phyloP scores from a whole-genome alignment of 2,797 vertebrate species.

The Urophycis tenuis region DNA sequence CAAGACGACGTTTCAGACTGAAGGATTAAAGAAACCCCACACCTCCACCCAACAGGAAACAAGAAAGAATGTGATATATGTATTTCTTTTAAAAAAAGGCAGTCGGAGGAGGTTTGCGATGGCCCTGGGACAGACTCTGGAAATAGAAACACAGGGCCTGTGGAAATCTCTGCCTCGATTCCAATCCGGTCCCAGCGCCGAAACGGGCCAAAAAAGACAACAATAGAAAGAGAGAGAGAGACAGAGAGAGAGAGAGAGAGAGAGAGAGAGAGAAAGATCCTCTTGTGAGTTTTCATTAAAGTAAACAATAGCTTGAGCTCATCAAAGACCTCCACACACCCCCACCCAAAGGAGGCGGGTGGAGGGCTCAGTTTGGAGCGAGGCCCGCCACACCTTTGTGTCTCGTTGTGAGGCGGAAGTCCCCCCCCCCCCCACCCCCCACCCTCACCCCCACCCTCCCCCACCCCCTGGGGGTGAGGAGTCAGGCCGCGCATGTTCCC shows the following conservation, averaged over 20 bases:
- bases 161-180: constrained; percentile 39
- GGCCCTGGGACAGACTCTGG: constrained; percentile 50
- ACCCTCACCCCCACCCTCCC: constrained; percentile 36
- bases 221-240: not conserved
- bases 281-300: not conserved
- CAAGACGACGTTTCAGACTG: constrained; percentile 50
- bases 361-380: constrained; percentile 49
- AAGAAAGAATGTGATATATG: constrained; percentile 25
- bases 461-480: constrained; percentile 38
- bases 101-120: constrained; percentile 34
- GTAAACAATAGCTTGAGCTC: not conserved
- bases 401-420: constrained; percentile 45
- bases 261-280: not conserved
- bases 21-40: constrained; percentile 16
- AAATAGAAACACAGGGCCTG: constrained; percentile 41
- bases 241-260: not conserved
- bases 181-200: constrained; percentile 25
- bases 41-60: constrained; percentile 16
- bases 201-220: not conserved
- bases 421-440: constrained; percentile 32
- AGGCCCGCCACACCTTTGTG: constrained; percentile 53
- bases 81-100: constrained; percentile 21
- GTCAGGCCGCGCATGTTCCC: constrained; percentile 45
- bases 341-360: not conserved
- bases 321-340: not conserved